Evolutionary conservation across 2,888 invertebrate species (phyloP).

Genomic region (Caenorhabditis sp.): DNA sequence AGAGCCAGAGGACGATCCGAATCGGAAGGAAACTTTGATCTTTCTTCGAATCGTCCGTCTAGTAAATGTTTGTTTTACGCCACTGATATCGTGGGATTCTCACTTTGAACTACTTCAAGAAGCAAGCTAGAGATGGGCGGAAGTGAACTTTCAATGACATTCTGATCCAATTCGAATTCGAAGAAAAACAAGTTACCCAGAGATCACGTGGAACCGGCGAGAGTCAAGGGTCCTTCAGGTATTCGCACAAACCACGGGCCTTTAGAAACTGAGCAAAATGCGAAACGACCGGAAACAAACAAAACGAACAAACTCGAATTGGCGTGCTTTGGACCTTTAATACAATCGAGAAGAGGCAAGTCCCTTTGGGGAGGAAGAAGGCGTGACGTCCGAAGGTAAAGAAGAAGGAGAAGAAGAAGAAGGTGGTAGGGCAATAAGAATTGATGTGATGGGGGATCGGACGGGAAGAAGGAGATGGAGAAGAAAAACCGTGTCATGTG

Average conservation of each 20-base stretch:
- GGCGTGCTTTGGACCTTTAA: slow-evolving; percentile 14
- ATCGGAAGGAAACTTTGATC: background rate
- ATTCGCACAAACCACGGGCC: slow-evolving; percentile 15
- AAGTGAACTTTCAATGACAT: background rate
- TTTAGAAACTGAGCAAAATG: background rate
- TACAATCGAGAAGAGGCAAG: background rate
- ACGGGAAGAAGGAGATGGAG: no score
- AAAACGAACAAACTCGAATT: slow-evolving; percentile 20
- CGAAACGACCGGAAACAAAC: slow-evolving; percentile 12
- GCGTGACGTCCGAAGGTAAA: slow-evolving; percentile 44
- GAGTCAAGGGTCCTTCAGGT: slow-evolving; percentile 9
- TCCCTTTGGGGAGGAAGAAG: slow-evolving; percentile 14
- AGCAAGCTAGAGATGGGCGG: background rate
- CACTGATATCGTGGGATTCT: slow-evolving; percentile 3
- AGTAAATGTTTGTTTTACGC: background rate
- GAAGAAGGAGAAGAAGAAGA: no score
- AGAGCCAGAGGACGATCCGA: background rate
- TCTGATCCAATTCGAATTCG: no score
- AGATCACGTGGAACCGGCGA: background rate
- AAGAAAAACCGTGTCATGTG: slow-evolving; percentile 35
- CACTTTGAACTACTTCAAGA: background rate
- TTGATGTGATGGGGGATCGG: slow-evolving; percentile 52
- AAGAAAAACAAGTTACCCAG: no score
- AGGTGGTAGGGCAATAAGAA: slow-evolving; percentile 54
- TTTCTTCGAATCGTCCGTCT: background rate